Percentiles rank a stretch among this genome's conserved stretches.
phyloP scores from a whole-genome alignment of 2,797 vertebrate species.

The Pterois miles region DNA sequence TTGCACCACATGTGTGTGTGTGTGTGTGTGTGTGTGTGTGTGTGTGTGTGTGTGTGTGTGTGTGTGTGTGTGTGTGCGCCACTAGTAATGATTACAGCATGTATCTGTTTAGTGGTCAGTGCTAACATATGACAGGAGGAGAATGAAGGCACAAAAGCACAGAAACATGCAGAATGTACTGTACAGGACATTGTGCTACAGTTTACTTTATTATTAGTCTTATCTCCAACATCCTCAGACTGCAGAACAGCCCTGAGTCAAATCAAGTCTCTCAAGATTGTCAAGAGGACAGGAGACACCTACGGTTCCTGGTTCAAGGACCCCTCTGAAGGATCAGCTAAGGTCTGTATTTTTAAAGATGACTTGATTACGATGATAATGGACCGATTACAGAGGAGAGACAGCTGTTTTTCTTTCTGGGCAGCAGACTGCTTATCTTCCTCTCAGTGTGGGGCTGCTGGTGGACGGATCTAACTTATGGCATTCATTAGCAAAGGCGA shows the following conservation, averaged over 20 bases:
- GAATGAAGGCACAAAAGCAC: neutral
- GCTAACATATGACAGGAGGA: neutral
- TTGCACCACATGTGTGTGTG: too few relatives aligned
- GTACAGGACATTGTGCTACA: neutral
- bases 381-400: neutral
- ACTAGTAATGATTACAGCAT: neutral
- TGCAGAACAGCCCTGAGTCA: slow-evolving; percentile 85
- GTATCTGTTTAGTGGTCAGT: neutral
- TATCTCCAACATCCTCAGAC: slow-evolving; percentile 74
- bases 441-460: neutral
- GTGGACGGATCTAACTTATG: neutral
- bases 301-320: slow-evolving; percentile 94
- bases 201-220: neutral
- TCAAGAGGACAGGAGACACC: slow-evolving; percentile 85
- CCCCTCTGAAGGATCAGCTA: slow-evolving; percentile 81
- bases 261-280: slow-evolving; percentile 93
- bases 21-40: too few relatives aligned
- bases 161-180: neutral
- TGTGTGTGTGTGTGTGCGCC: too few relatives aligned
- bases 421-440: neutral
- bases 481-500: neutral
- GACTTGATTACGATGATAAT: neutral
- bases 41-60: too few relatives aligned
- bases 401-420: neutral
- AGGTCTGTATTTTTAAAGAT: slow-evolving; percentile 58